Conservation (phyloP, 2,888 invertebrate genomes). For the Agriopis aurantiaria region DNA sequence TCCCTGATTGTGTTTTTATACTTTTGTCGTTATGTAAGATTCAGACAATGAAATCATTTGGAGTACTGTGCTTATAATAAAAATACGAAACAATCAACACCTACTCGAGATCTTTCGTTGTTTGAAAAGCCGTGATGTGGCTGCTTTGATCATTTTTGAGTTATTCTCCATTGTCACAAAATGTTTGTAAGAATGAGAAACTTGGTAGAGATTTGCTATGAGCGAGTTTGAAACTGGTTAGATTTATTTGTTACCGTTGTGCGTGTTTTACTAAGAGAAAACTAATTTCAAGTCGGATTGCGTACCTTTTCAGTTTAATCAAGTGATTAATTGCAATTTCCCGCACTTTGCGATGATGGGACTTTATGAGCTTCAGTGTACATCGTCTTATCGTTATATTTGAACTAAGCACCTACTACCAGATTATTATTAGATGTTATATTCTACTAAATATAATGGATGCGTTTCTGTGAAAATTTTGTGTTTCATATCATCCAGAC, state of each 20-base stretch:
- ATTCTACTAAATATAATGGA: neutral
- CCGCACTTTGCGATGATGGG: constrained; percentile 48
- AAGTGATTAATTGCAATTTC: constrained; percentile 52
- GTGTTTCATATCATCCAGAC: too few relatives aligned
- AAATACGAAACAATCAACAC: constrained; percentile 39
- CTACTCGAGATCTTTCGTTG: constrained; percentile 32
- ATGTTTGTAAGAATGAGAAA: constrained; percentile 34
- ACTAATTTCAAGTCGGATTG: constrained; percentile 53
- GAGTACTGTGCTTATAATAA: constrained; percentile 27
- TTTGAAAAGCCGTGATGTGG: constrained; percentile 27
- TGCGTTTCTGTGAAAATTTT: neutral
- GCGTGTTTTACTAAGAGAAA: constrained; percentile 50
- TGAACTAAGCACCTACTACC: neutral
- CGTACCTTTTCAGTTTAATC: constrained; percentile 58
- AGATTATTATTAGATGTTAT: neutral
- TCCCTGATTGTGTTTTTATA: constrained; percentile 8
- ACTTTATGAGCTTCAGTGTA: constrained; percentile 20
- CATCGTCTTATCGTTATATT: neutral
- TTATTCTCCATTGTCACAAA: constrained; percentile 35
- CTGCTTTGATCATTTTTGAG: constrained; percentile 49
- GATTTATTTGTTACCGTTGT: constrained; percentile 62
- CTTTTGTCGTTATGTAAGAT: constrained; percentile 17
- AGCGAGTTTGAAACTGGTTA: constrained; percentile 60
- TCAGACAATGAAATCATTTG: constrained; percentile 32
- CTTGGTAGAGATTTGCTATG: constrained; percentile 53